Base-by-base conservation (phyloP, 1,140 invertebrate genomes). In the Meteorus sp. region DNA sequence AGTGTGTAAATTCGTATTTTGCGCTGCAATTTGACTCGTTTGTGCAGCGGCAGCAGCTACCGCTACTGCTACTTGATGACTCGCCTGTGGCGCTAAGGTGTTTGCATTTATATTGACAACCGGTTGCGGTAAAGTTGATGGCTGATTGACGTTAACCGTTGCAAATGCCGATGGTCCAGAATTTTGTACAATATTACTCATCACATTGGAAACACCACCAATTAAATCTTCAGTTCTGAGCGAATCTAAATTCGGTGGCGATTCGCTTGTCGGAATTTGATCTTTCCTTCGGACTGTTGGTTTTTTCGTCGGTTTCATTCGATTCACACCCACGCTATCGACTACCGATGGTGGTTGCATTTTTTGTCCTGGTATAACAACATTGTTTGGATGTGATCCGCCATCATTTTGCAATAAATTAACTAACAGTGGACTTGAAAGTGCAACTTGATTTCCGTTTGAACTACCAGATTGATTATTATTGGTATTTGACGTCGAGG, bases 361-460 rank as follows among this genome's bases (percentile, higher is more conserved):
- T 64, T 83, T 84, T 20, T 68, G 78, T 59, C 58, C 67, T 5
- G 77, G 61, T 27, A 72, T 67, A 1, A 13, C 27, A 37, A 75
- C 68, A 57, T 75, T 79, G 43, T 75, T 78, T 22, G 82, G 65
- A 72, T 82, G 82, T 25, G 81, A 67, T 3, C 82, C 77, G 47
- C 87, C 88, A 69, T 94, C 92, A 72, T 92, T 95, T 81, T 95
- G 93, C 63, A 96, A 80, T 53, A 96, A 78, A 80, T 96, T 97
- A 2, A 96, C 93, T 39, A 96, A 81, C 51, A 96, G 77, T n/a
- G 93, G 93, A 75, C 92, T 94, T 57, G 92, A 91, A 66, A 92
- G 84, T 17, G 88, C 88, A 27, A 89, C 84, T 66, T 85, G 79
- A 76, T 72, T 83, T 69, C 75, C 17, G 71, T 72, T 68, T 2